Base-by-base conservation (phyloP, 2,888 invertebrate genomes). In the Synanthedon myopaeformis region DNA sequence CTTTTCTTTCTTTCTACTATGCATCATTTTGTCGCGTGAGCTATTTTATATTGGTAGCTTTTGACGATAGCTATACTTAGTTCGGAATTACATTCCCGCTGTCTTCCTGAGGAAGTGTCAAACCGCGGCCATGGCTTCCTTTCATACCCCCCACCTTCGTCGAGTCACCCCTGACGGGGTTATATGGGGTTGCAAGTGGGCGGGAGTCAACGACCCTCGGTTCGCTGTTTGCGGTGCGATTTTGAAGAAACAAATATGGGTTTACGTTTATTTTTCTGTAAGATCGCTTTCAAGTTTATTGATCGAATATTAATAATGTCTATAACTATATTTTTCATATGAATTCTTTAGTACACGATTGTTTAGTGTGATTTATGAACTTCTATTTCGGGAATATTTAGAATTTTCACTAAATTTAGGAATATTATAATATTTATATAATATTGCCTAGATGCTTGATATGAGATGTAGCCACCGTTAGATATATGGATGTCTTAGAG, bases 61-160 rank as follows among this genome's bases (percentile, higher is more conserved):
- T 35, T 10, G 10, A 35, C 35, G 8, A 8, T 35, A 35, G 28
- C 28, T 10, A 10, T 35, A 35, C 35, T 35, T 67, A 77, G 79
- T 74, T 81, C 79, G 82, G 84, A 84, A 81, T 42, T 51, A 42
- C 57, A 52, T 54, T 54, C 51, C 55, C 50, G 51, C 54, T 51
- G 81, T 80, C 82, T 85, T 86, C 85, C 84, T 81, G 82, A 85
- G 86, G 86, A 86, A 82, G 84, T 82, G 83, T 82, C 80, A 81
- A 83, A 85, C 84, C 82, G 74, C 83, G 81, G 76, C 76, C 78
- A 69, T 74, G 77, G 74, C 77, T 82, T 85, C 82, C 84, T 71
- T 55, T 63, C 56, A 54, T 64, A 65, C 59, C 64, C 61, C 66
- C 65, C 64, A 63, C 68, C 61, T 57, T 59, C 54, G 57, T 57